Evolutionary conservation across 30 jellyfish, hydroid and myxozoan genomes (phyloP).

Genomic region (Phacellophora camtschatica): DNA sequence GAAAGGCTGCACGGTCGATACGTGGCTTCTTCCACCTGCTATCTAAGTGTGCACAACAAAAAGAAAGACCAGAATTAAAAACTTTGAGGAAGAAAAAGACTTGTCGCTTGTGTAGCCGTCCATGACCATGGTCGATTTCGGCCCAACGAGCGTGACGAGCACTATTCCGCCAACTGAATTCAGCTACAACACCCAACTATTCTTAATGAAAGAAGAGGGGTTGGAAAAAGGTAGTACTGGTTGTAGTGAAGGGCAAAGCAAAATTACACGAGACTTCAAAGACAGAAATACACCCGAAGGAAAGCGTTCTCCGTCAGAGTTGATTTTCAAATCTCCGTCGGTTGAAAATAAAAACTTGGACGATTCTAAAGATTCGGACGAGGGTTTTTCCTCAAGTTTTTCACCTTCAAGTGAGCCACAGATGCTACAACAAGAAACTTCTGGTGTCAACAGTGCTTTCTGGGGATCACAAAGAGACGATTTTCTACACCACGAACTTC

Average conservation of each 20-base stretch:
- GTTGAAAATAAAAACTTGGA: conserved; percentile 69
- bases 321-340: conserved; percentile 60
- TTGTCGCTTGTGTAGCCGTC: conserved; percentile 88
- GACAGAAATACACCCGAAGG: conserved; percentile 55
- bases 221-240: conserved; percentile 43
- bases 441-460: conserved; percentile 76
- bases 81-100: conserved; percentile 7
- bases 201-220: conserved; percentile 76
- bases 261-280: conserved; percentile 64
- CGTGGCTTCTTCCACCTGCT: conserved; percentile 88
- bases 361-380: conserved; percentile 99
- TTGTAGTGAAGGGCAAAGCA: conserved; percentile 34
- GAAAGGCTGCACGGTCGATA: conserved; percentile 42
- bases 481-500: conserved; percentile 84
- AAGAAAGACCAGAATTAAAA: conserved; percentile 58
- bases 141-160: conserved; percentile 96
- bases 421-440: conserved; percentile 92
- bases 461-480: conserved; percentile 98
- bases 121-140: conserved; percentile 99
- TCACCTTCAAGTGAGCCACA: conserved; percentile 99
- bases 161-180: conserved; percentile 84
- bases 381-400: conserved; percentile 98
- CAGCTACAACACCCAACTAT: conserved; percentile 76
- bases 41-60: conserved; percentile 71
- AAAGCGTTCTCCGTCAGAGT: conserved; percentile 50